Percentiles rank a stretch among this genome's conserved stretches.
phyloP scores from a whole-genome alignment of 2,113 vertebrate genomes.

The Antechinus flavipes region DNA sequence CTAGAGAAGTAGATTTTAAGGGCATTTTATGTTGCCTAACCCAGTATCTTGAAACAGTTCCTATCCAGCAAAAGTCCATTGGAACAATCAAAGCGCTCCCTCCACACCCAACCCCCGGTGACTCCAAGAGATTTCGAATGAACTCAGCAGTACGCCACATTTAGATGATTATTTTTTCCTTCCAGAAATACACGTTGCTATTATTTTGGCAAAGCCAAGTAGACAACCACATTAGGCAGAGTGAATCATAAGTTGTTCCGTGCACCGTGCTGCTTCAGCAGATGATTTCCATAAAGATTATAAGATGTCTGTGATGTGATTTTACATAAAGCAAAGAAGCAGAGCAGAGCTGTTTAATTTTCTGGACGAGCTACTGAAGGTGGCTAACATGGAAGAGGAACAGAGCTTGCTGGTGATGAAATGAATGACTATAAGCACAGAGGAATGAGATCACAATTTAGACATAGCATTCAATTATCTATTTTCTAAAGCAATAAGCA shows the following conservation, averaged over 20 bases:
- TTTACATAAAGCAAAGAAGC: background rate
- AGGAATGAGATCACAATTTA: background rate
- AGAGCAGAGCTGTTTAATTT: background rate
- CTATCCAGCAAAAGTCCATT: background rate
- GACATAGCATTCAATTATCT: slow-evolving; percentile 31
- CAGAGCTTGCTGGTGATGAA: slow-evolving; percentile 14
- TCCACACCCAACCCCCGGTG: background rate
- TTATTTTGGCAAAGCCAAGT: slow-evolving; percentile 35
- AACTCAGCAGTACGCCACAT: background rate
- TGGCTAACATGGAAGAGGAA: background rate
- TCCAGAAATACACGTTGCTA: slow-evolving; percentile 33
- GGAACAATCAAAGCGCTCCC: background rate
- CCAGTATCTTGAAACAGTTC: background rate
- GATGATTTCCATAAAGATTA: slow-evolving; percentile 49
- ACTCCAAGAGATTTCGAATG: slow-evolving; percentile 12
- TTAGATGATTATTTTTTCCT: slow-evolving; percentile 13
- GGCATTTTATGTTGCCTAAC: background rate
- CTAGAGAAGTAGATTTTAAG: background rate
- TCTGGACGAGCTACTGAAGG: slow-evolving; percentile 12
- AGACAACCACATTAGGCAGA: slow-evolving; percentile 13
- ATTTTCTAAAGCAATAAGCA: slow-evolving; percentile 32
- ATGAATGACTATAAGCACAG: slow-evolving; percentile 14
- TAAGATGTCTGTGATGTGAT: slow-evolving; percentile 50
- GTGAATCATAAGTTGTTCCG: slow-evolving; percentile 39
- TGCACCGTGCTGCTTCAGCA: slow-evolving; percentile 22